A percentile compares a stretch with the other conserved stretches of the same genome.
Conservation (phyloP, 2,113 vertebrate species). For the Pseudopodoces humilis region DNA sequence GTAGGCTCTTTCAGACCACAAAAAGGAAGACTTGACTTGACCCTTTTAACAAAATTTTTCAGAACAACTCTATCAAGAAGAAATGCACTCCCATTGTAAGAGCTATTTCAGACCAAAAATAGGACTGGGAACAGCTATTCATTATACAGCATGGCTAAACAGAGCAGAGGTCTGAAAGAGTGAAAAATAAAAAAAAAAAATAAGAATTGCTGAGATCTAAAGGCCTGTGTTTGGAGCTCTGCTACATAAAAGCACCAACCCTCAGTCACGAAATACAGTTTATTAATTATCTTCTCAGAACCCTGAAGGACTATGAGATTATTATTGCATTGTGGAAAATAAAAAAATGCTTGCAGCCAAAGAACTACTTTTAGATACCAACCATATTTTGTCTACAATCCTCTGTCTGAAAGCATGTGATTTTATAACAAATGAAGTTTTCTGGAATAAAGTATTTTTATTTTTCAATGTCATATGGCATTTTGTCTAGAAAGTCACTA, state of each 20-base stretch:
- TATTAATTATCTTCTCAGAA: neutral
- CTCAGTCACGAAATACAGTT: neutral
- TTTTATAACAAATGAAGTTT: neutral
- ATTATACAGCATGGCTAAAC: neutral
- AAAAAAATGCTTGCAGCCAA: neutral
- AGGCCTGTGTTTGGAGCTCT: neutral
- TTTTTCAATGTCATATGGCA: neutral
- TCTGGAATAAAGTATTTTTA: neutral
- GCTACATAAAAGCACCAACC: neutral
- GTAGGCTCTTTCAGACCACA: neutral
- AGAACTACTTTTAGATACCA: neutral
- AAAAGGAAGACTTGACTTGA: neutral
- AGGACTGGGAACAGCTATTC: neutral
- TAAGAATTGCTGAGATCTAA: neutral
- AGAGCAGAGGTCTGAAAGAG: neutral
- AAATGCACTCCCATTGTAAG: neutral
- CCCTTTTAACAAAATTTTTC: neutral
- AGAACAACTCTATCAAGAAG: neutral
- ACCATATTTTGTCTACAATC: neutral
- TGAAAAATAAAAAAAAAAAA: neutral
- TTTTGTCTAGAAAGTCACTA: neutral
- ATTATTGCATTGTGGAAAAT: neutral
- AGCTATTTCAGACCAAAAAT: constrained; percentile 6
- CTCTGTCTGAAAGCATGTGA: neutral
- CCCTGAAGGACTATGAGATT: neutral